Conservation (phyloP, 2,888 invertebrate species). For the Fragum whitleyi region DNA sequence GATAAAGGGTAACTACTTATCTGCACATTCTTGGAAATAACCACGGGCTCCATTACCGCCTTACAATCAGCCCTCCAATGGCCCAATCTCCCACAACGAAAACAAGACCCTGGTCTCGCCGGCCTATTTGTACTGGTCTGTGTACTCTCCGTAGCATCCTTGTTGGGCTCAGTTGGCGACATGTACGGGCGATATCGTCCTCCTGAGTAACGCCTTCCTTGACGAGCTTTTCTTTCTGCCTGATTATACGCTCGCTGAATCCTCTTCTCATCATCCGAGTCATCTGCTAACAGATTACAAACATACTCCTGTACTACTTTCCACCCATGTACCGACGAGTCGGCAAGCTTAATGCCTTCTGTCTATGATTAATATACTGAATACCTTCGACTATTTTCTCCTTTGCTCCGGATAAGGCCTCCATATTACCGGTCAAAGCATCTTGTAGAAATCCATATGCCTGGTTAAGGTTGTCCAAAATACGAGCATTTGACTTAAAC, state of each 20-base stretch:
- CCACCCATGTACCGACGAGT: background rate
- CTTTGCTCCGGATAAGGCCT: background rate
- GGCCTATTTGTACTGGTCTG: background rate
- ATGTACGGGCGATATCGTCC: conserved; percentile 11
- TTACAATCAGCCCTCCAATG: conserved; percentile 41
- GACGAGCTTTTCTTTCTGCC: background rate
- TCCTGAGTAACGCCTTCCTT: background rate
- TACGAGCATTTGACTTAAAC: background rate
- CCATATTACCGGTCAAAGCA: background rate
- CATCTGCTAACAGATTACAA: background rate
- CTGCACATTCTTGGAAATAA: background rate
- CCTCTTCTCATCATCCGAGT: conserved; percentile 8
- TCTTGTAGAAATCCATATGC: background rate
- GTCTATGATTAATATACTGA: too few relatives aligned
- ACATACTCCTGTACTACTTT: background rate
- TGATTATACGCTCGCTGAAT: background rate
- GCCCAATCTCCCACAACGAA: conserved; percentile 17
- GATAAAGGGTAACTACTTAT: conserved; percentile 27
- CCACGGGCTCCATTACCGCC: background rate
- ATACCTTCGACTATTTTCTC: background rate
- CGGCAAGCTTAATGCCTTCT: too few relatives aligned
- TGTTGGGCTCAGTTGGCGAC: background rate
- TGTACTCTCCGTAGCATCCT: background rate
- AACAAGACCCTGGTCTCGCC: too few relatives aligned
- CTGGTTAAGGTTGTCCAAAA: too few relatives aligned